Evolutionary conservation across 2,113 vertebrate species (phyloP), one percentile per base, ranked within the genome.

Genomic region (Bambusicola thoracicus): DNA sequence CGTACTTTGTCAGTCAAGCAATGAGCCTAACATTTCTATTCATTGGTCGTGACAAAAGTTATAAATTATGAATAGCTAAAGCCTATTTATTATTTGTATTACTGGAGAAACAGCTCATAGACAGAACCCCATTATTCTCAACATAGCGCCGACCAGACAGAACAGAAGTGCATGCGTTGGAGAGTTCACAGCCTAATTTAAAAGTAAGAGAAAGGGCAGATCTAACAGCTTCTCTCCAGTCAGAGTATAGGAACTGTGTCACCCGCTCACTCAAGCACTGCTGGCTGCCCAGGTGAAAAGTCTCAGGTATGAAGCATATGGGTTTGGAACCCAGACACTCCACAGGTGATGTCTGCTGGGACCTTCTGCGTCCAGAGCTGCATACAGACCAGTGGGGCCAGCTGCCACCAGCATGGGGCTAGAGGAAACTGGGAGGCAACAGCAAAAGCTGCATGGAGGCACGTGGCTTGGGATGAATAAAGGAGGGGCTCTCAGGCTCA

Each of bases 251-350:
- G 63, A 90, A 87, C 80, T 17, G 68, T 41, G 61, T 8, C 6
- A 2, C 49, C 32, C 49, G 43, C 34, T 25, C 46, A 41, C 65
- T 32, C 11, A 0, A 18, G 43, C 51, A 84, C 46, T n/a, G 61
- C 41, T 18, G 0, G 0, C 0, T 8, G 25, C 34, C 66, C 2
- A 0, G 8, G 16, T 2, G 1, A 1, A 3, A 24, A 19, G 38
- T 13, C 3, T 86, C 38, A 13, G 5, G 9, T 29, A 34, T 29
- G 18, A 27, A n/a, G 67, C 46, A 17, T 11, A 25, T 51, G 67
- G n/a, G 24, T 44, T 49, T 48, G 46, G 24, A 38, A 38, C n/a
- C 24, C n/a, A 49, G 67, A n/a, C 6, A 12, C 67, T 49, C n/a
- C 44, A 17, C 48, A n/a, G n/a, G 24, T 38, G 34, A 38, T 36